Evolutionary conservation across 2,888 invertebrate genomes (phyloP).

Genomic region (Smittia sp.): DNA sequence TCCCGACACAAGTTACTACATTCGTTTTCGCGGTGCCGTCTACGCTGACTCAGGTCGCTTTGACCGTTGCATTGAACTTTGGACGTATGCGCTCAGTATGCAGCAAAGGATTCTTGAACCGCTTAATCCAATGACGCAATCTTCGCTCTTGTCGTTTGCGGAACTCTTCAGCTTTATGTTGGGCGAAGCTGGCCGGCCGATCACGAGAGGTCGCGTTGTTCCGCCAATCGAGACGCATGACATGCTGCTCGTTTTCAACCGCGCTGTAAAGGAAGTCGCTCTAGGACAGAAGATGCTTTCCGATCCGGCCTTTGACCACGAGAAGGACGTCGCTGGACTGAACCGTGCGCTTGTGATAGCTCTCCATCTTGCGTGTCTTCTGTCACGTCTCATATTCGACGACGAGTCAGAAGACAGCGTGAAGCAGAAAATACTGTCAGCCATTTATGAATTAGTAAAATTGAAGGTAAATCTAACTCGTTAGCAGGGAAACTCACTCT

Average conservation of each 20-base stretch:
- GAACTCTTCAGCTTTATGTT: slow-evolving; percentile 95
- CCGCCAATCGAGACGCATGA: slow-evolving; percentile 80
- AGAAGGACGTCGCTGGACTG: slow-evolving; percentile 69
- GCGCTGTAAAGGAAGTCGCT: slow-evolving; percentile 75
- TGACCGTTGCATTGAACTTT: slow-evolving; percentile 85
- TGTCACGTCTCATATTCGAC: slow-evolving; percentile 65
- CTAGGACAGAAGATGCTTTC: slow-evolving; percentile 62
- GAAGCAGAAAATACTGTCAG: slow-evolving; percentile 63
- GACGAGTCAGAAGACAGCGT: slow-evolving; percentile 56
- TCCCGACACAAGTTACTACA: slow-evolving; percentile 95
- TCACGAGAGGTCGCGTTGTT: slow-evolving; percentile 67
- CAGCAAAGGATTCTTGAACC: slow-evolving; percentile 91
- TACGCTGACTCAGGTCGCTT: slow-evolving; percentile 95
- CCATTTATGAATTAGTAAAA: slow-evolving; percentile 75
- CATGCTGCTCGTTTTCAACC: slow-evolving; percentile 76
- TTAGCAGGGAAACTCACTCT: not conserved
- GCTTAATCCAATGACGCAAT: slow-evolving; percentile 91
- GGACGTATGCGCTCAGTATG: slow-evolving; percentile 97
- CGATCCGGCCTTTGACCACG: slow-evolving; percentile 57
- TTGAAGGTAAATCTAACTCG: slow-evolving; percentile 56
- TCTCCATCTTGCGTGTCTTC: slow-evolving; percentile 75
- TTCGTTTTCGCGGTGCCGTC: slow-evolving; percentile 79
- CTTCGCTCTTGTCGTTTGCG: slow-evolving; percentile 89
- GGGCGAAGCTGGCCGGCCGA: slow-evolving; percentile 74
- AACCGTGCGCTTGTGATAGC: slow-evolving; percentile 84